These are phyloP conservation scores for Dromius quadrimaculatus DNA, from an alignment of 2,888 invertebrate species.

Conservation along the genomic window DNA sequence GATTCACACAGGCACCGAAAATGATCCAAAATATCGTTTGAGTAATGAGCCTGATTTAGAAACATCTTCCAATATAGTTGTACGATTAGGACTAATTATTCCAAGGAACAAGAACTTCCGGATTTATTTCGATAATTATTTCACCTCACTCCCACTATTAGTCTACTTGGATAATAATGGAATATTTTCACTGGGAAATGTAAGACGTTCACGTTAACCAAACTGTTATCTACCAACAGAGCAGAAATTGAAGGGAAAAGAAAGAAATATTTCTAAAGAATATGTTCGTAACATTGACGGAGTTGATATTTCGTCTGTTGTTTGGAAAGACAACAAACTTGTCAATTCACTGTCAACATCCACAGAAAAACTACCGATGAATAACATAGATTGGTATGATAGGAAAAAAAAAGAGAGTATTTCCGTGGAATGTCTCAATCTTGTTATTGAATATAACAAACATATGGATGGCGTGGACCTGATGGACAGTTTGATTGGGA, in stretches of 20 bases:
- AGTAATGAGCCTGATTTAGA: slow-evolving; percentile 6
- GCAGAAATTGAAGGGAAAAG: no score
- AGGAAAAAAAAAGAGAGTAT: background rate
- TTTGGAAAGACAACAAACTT: slow-evolving; percentile 61
- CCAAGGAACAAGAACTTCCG: slow-evolving; percentile 7
- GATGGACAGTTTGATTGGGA: background rate
- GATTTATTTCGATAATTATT: slow-evolving; percentile 19
- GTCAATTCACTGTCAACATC: slow-evolving; percentile 59
- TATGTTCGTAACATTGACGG: slow-evolving; percentile 35
- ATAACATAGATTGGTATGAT: slow-evolving; percentile 22
- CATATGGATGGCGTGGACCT: slow-evolving; percentile 20
- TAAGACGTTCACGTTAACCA: slow-evolving; percentile 55
- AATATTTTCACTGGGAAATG: slow-evolving; percentile 50
- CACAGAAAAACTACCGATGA: slow-evolving; percentile 57
- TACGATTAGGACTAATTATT: background rate
- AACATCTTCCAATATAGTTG: slow-evolving; percentile 9
- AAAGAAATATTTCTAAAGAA: no score
- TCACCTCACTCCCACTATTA: slow-evolving; percentile 44
- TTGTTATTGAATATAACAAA: slow-evolving; percentile 14
- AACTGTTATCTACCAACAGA: slow-evolving; percentile 53
- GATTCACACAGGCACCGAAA: no score
- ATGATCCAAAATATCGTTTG: no score
- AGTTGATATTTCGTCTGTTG: slow-evolving; percentile 53
- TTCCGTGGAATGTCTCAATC: background rate
- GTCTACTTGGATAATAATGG: slow-evolving; percentile 46